Evolutionary conservation across 2,113 vertebrate species (phyloP).

Genomic region (Rhinolophus sinicus): DNA sequence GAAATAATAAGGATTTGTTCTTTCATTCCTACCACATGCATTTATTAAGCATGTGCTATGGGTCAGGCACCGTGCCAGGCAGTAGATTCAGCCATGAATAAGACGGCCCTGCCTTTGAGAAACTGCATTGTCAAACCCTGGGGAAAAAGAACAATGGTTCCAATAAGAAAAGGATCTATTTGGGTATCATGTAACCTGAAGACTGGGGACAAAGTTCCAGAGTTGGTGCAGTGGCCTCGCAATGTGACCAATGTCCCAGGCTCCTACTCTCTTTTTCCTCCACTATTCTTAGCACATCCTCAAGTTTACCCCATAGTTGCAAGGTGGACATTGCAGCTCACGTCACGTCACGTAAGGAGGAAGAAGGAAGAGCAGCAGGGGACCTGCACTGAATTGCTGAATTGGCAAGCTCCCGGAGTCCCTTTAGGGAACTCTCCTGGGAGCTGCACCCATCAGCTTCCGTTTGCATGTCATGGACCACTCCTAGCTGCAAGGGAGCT

Average conservation of each 20-base stretch:
- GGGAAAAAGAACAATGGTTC: neutral
- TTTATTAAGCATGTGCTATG: conserved; percentile 40
- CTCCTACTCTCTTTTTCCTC: neutral
- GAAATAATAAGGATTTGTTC: conserved; percentile 14
- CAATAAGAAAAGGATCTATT: neutral
- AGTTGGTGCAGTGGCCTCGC: neutral
- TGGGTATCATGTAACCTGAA: neutral
- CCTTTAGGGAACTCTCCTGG: neutral
- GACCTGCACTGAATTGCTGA: neutral
- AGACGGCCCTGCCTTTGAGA: neutral
- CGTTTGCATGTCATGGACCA: neutral
- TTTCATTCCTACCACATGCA: conserved; percentile 15
- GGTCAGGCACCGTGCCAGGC: conserved; percentile 12
- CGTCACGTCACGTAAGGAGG: neutral
- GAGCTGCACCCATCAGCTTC: neutral
- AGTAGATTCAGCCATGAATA: neutral
- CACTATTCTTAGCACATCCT: neutral
- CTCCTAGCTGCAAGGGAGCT: neutral
- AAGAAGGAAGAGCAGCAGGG: neutral
- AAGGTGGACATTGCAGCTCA: neutral
- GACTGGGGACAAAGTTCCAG: neutral
- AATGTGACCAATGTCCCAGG: neutral
- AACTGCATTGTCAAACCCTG: neutral
- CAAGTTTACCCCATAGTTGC: neutral
- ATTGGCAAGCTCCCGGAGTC: neutral